phyloP scores from a whole-genome alignment of 2,113 vertebrate species.

The Nothocercus nigrocapillus region DNA sequence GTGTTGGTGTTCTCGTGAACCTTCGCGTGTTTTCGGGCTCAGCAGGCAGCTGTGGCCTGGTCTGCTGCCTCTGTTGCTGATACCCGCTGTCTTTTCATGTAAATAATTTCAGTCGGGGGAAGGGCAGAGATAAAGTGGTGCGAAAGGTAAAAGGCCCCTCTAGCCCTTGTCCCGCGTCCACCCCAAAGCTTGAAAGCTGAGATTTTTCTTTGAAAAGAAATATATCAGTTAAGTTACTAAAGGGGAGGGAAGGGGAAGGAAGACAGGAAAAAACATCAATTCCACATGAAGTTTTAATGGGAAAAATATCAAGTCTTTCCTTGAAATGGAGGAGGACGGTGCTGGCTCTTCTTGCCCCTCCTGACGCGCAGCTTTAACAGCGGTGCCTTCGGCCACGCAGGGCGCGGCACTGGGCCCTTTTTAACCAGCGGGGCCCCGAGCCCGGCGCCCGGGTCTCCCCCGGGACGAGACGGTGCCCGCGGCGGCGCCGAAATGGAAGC shows the following conservation, averaged over 20 bases:
- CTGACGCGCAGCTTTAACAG: too few species aligned
- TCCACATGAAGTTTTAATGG: not conserved
- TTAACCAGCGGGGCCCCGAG: too few species aligned
- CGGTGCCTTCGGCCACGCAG: too few species aligned
- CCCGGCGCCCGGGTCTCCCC: too few species aligned
- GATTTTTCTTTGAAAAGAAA: not conserved
- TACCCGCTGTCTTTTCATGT: not conserved
- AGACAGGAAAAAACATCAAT: not conserved
- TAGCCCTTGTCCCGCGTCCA: too few species aligned
- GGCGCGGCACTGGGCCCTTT: too few species aligned
- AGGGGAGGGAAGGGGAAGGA: not conserved
- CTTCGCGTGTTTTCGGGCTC: not conserved
- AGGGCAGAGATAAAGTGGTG: not conserved
- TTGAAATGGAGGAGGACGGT: accelerated
- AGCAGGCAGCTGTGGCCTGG: not conserved
- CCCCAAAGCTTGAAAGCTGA: not conserved
- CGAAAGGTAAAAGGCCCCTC: not conserved
- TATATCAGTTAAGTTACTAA: too few species aligned
- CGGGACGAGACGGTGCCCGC: not conserved
- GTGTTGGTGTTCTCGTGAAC: not conserved
- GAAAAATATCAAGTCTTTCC: not conserved
- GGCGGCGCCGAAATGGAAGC: not conserved
- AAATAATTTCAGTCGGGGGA: not conserved
- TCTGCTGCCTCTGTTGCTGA: not conserved
- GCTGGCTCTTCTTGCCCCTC: not conserved